A percentile compares a stretch with the other conserved stretches of the same genome.
Evolutionary conservation across 2,888 invertebrate genomes (phyloP).

Genomic region (Steinernema hermaphroditum): DNA sequence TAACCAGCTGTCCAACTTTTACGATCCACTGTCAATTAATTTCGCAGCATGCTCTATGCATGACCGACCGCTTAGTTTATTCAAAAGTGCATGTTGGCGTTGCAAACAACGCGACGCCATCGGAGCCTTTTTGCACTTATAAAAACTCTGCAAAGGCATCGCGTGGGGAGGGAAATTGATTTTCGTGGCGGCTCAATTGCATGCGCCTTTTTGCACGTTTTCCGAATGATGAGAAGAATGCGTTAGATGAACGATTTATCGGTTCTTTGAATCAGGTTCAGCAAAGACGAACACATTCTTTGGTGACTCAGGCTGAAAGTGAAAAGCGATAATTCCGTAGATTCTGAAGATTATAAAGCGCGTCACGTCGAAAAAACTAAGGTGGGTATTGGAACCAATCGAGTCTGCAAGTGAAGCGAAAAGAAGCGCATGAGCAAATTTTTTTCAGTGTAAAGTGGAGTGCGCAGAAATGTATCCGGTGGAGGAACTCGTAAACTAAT

Average conservation of each 20-base stretch:
- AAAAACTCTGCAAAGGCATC: neutral
- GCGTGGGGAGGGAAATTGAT: neutral
- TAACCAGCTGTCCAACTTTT: neutral
- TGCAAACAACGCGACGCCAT: neutral
- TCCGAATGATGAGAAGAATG: no score
- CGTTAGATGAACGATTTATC: no score
- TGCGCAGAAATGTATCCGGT: neutral
- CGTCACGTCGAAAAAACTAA: no score
- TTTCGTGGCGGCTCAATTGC: neutral
- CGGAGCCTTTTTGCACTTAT: neutral
- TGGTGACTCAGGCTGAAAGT: no score
- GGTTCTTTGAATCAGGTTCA: no score
- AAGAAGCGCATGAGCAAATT: no score
- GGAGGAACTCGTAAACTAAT: neutral
- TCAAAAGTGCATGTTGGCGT: neutral
- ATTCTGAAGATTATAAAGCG: no score
- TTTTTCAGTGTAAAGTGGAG: no score
- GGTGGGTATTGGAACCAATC: no score
- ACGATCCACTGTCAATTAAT: neutral
- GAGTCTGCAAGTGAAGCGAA: no score
- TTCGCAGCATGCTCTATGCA: neutral
- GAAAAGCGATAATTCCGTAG: no score
- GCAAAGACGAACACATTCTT: no score
- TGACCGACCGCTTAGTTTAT: neutral
- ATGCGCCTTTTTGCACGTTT: neutral